These are phyloP conservation scores for Lindbergichthys nudifrons DNA, from an alignment of 2,797 vertebrate species.

Conservation along the genomic window DNA sequence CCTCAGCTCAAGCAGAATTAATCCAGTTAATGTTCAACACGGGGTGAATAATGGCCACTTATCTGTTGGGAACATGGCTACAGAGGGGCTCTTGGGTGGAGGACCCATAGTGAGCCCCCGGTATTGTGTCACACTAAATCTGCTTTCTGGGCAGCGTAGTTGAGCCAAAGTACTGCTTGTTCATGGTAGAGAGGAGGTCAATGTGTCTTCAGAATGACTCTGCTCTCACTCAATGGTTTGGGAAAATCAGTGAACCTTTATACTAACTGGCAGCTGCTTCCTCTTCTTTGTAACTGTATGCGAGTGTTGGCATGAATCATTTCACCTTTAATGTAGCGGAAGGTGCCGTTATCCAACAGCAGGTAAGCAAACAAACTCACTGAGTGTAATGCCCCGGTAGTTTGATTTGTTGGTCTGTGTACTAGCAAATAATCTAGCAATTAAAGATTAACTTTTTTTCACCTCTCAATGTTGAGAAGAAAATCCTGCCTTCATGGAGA, in stretches of 20 bases:
- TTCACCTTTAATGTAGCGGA: constrained; percentile 54
- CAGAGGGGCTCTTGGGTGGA: constrained; percentile 53
- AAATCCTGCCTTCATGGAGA: not conserved
- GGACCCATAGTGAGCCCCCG: constrained; percentile 27
- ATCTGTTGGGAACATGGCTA: constrained; percentile 73
- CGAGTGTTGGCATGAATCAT: constrained; percentile 45
- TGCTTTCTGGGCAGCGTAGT: constrained; percentile 44
- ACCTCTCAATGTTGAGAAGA: too few species aligned
- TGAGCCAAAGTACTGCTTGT: constrained; percentile 36
- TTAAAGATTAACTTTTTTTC: constrained; percentile 4
- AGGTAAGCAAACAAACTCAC: constrained; percentile 38
- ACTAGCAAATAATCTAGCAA: not conserved
- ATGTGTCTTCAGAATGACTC: constrained; percentile 32
- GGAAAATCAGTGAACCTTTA: constrained; percentile 35
- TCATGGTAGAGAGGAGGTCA: constrained; percentile 34
- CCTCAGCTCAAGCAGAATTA: constrained; percentile 74
- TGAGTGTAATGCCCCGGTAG: not conserved
- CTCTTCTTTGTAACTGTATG: constrained; percentile 35
- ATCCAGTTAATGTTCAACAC: constrained; percentile 83
- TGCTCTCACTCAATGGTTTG: constrained; percentile 25
- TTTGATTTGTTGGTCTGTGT: constrained; percentile 22
- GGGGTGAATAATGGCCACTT: constrained; percentile 78
- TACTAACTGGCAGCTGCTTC: constrained; percentile 33
- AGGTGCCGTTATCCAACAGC: constrained; percentile 26
- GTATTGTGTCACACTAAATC: constrained; percentile 51